Base-by-base conservation (phyloP, 2,888 invertebrate genomes). In the Arenicola marina region DNA sequence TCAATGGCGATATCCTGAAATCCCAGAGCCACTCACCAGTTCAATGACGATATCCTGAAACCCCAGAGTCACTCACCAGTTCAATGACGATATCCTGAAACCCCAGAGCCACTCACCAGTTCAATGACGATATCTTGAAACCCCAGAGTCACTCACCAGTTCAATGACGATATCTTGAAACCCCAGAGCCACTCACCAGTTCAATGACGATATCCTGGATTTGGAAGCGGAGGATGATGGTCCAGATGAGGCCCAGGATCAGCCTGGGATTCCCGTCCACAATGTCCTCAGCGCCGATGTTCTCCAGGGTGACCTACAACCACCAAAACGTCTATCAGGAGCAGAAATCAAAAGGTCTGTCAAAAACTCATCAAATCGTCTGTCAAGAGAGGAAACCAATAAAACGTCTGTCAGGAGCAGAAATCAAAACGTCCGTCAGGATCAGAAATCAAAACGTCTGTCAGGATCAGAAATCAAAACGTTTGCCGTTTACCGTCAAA, bases 251-350 rank as follows among this genome's bases (percentile, higher is more conserved):
- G 75, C 98, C 98, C 70, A 99, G 89, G 82, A 98, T 99, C 70
- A 99, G 88, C 56, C 96, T 88, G 48, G 94, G 95, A 87, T 98
- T 98, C 34, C 97, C 95, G 84, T 99, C 98, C 68, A 97, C 95
- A 72, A 99, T 98, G 84, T 99, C 98, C 85, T 98, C 97, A 21
- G 98, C 97, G 70, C 98, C 98, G 79, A 99, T 98, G 78, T 95
- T 97, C 86, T 98, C 98, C 84, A 98, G 86, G 55, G 96, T 91
- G 65, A 98, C 93, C 94, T 94, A n/a, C n/a, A n/a, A n/a, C n/a
- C n/a, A n/a, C n/a, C n/a, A n/a, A n/a, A n/a, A n/a, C n/a, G n/a
- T n/a, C n/a, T n/a, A n/a, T n/a, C n/a, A n/a, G n/a, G n/a, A n/a
- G n/a, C n/a, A n/a, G n/a, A n/a, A n/a, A n/a, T n/a, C n/a, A n/a